phyloP scores from a whole-genome alignment of 2,113 vertebrate genomes.

The Glareola pratincola region DNA sequence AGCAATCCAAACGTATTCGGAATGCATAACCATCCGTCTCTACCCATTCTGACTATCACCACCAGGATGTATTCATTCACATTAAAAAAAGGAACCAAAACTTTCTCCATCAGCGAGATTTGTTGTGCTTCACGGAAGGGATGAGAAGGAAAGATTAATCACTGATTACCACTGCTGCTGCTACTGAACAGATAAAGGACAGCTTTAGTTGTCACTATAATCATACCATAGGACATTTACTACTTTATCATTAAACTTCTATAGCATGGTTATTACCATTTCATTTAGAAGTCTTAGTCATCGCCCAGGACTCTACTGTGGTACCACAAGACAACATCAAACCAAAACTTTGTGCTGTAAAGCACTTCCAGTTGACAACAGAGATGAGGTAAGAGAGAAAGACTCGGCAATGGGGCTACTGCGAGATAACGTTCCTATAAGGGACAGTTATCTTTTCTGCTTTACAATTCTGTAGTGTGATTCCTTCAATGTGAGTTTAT shows the following conservation, averaged over 20 bases:
- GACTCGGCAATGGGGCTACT: background rate
- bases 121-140: background rate
- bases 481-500: background rate
- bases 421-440: background rate
- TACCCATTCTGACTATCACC: background rate
- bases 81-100: background rate
- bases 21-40: background rate
- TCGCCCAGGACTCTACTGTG: background rate
- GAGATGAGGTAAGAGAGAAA: background rate
- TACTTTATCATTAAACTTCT: background rate
- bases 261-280: background rate
- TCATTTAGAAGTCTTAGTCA: background rate
- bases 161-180: background rate
- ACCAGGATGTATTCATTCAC: background rate
- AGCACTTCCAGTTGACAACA: background rate
- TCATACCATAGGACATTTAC: background rate
- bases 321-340: background rate
- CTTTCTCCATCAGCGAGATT: background rate
- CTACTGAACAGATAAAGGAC: background rate
- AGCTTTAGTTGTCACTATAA: background rate
- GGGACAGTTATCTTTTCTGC: background rate
- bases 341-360: background rate
- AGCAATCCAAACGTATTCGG: background rate
- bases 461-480: background rate
- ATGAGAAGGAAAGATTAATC: background rate